Evolutionary conservation across 1,140 invertebrate genomes (phyloP).

Genomic region (Drosophila kanapiae): DNA sequence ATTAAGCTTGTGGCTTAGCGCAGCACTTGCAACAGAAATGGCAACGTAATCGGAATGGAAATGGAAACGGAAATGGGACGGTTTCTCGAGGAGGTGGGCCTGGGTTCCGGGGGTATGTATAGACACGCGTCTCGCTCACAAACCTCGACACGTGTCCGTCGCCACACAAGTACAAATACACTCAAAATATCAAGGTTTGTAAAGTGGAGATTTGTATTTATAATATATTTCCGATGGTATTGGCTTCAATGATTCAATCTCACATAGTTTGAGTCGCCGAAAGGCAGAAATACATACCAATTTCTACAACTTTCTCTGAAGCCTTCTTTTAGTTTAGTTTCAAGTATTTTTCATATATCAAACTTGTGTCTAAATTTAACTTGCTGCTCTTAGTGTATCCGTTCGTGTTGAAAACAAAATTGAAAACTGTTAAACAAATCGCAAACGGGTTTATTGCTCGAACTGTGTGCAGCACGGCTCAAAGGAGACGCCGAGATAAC

Average conservation of each 20-base stretch:
- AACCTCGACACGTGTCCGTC: slow-evolving; percentile 71
- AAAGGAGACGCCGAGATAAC: slow-evolving; percentile 51
- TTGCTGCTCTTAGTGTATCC: slow-evolving; percentile 6
- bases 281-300: background rate
- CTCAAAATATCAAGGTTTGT: background rate
- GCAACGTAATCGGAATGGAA: slow-evolving; percentile 53
- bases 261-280: too few species aligned
- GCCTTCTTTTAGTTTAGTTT: background rate
- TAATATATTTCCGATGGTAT: background rate
- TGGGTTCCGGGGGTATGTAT: slow-evolving; percentile 18
- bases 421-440: slow-evolving; percentile 84
- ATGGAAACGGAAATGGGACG: slow-evolving; percentile 43
- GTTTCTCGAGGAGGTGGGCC: background rate
- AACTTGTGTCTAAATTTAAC: background rate
- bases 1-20: slow-evolving; percentile 60
- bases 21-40: slow-evolving; percentile 59
- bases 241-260: background rate
- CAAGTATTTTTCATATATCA: background rate
- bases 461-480: slow-evolving; percentile 28
- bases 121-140: slow-evolving; percentile 63
- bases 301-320: background rate
- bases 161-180: slow-evolving; percentile 30
- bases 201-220: too few species aligned
- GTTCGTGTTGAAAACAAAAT: slow-evolving; percentile 75
- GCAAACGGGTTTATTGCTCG: slow-evolving; percentile 68